Evolutionary conservation across 2,888 invertebrate genomes (phyloP), one percentile per base, ranked within the genome.

Genomic region (Tipula lateralis): DNA sequence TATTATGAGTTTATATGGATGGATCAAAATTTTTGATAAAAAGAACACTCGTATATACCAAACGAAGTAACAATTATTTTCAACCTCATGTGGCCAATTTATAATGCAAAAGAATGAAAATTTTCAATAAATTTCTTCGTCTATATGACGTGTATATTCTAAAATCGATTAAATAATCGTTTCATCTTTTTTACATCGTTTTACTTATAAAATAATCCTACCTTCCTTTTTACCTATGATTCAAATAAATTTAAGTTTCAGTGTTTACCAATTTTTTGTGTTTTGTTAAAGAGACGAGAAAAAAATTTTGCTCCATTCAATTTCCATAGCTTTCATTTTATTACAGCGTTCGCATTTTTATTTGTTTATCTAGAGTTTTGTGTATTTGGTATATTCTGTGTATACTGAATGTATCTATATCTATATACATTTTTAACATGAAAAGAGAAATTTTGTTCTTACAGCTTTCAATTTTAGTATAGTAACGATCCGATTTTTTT

Each of bases 21-120:
- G 66, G 66, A 66, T 66, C 66, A 66, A 1, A 19, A 66, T 66
- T 66, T 24, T 12, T 24, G 24, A 66, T 66, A 24, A 0, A 19
- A 66, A 19, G 19, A 50, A 50, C 16, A 50, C 19, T 9, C 19
- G 9, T 24, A 24, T 24, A 66, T 12, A 19, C 12, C 24, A 66
- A 66, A 9, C 24, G 24, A 66, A 24, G 66, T 66, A 66, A 66
- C 24, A 66, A 66, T 24, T 24, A 66, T 66, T 9, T 66, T 66
- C 9, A 66, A 66, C 66, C 66, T 66, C 66, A 66, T 66, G 66
- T 66, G 66, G 66, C 24, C 66, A 66, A 66, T 66, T 66, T 66
- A 66, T 66, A 24, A 66, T 24, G 24, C 24, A 66, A 66, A 66
- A 24, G 24, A 66, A 44, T n/a, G 44, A 44, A 44, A 66, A 66